Percentiles rank a stretch among this genome's conserved stretches.
Evolutionary conservation across 2,113 vertebrate species (phyloP).

Genomic region (Mionectes macconnelli): DNA sequence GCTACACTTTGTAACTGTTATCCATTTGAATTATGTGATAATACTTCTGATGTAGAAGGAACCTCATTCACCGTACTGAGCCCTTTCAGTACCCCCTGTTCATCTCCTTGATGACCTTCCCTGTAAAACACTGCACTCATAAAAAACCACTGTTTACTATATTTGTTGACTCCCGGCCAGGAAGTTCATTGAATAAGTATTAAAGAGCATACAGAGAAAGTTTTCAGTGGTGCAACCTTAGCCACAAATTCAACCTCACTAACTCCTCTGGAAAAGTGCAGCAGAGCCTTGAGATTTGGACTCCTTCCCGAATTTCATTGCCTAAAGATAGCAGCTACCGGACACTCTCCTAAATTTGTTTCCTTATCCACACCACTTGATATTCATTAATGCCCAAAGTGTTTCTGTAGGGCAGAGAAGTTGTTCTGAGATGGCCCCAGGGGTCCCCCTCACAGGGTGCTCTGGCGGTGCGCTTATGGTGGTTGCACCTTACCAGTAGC

Average conservation of each 20-base stretch:
- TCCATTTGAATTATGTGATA: background rate
- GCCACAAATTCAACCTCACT: background rate
- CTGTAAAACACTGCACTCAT: background rate
- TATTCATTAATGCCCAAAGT: background rate
- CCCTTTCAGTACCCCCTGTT: background rate
- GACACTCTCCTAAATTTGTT: slow-evolving; percentile 28
- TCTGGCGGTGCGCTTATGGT: background rate
- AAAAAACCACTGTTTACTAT: background rate
- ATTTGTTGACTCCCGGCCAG: background rate
- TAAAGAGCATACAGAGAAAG: background rate
- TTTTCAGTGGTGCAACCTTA: background rate
- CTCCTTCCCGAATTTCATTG: slow-evolving; percentile 1
- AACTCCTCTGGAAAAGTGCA: background rate
- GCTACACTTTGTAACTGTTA: background rate
- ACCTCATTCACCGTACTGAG: background rate
- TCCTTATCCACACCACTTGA: background rate
- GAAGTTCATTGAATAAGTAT: background rate
- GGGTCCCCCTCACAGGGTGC: background rate
- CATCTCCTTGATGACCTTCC: background rate
- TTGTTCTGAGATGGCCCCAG: background rate
- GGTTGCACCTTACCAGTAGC: fast-evolving
- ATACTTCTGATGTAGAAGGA: background rate
- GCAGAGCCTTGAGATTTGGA: slow-evolving; percentile 23
- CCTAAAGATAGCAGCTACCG: slow-evolving; percentile 38
- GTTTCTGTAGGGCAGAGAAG: background rate